Percentiles rank a stretch among this genome's conserved stretches.
Conservation (phyloP, 2,113 vertebrate species). For the Perca flavescens region DNA sequence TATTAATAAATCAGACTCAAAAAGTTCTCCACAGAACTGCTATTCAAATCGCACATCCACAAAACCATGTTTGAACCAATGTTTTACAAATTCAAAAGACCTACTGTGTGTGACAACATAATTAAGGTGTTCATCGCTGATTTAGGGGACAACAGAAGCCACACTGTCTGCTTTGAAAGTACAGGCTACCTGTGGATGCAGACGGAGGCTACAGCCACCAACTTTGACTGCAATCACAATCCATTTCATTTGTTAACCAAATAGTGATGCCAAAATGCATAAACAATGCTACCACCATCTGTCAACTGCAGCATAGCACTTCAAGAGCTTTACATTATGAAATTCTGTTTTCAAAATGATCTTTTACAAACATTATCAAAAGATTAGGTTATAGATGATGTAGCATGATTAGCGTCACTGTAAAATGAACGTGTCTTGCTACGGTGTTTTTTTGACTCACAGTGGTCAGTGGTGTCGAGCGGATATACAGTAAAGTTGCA, state of each 20-base stretch:
- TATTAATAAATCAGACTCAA: slow-evolving; percentile 14
- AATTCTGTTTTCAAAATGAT: slow-evolving; percentile 46
- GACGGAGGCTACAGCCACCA: slow-evolving; percentile 22
- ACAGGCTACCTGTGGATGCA: slow-evolving; percentile 19
- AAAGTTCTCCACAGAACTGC: slow-evolving; percentile 18
- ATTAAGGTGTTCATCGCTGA: neutral
- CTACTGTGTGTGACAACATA: neutral
- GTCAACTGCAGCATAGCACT: slow-evolving; percentile 25
- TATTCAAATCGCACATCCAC: slow-evolving; percentile 8
- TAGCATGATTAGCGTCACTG: slow-evolving; percentile 8
- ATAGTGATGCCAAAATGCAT: slow-evolving; percentile 37
- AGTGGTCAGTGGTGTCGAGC: slow-evolving; percentile 65
- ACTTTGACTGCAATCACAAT: slow-evolving; percentile 47
- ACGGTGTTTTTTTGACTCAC: slow-evolving; percentile 58
- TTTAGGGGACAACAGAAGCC: slow-evolving; percentile 8
- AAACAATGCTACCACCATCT: slow-evolving; percentile 19
- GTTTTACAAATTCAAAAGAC: slow-evolving; percentile 25
- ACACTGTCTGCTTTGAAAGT: slow-evolving; percentile 29
- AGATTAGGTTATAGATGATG: slow-evolving; percentile 26
- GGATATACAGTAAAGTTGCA: slow-evolving; percentile 29
- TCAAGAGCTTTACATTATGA: slow-evolving; percentile 42
- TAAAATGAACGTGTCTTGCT: slow-evolving; percentile 43
- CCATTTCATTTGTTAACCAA: slow-evolving; percentile 73
- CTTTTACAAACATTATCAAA: slow-evolving; percentile 76
- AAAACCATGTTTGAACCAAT: slow-evolving; percentile 21